These are phyloP conservation scores for Drosophila rubida DNA, from an alignment of 2,888 invertebrate genomes.

Conservation along the genomic window DNA sequence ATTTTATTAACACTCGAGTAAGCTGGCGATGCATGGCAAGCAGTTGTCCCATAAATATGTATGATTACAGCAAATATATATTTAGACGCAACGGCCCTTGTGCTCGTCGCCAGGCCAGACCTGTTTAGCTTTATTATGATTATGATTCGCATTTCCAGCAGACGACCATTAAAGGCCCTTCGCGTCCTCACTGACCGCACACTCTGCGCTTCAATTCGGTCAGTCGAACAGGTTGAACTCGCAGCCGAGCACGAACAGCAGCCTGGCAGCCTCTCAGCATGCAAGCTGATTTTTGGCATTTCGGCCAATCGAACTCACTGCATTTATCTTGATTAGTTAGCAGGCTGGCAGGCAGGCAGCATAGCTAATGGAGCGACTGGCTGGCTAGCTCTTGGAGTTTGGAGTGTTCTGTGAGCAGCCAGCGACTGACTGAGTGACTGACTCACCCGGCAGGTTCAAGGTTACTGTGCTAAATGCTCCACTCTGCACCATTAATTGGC, in stretches of 20 bases:
- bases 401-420: background rate
- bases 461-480: constrained; percentile 80
- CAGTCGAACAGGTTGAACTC: constrained; percentile 73
- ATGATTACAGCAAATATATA: constrained; percentile 75
- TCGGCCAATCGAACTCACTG: constrained; percentile 52
- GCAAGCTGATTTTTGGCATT: constrained; percentile 29
- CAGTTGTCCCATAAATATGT: constrained; percentile 75
- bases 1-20: constrained; percentile 73
- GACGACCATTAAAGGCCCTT: constrained; percentile 50
- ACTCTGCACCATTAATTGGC: constrained; percentile 81
- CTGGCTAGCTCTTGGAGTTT: constrained; percentile 1
- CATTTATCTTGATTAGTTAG: constrained; percentile 77
- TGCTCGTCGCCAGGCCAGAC: constrained; percentile 27
- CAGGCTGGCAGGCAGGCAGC: constrained; percentile 19
- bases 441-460: constrained; percentile 76
- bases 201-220: constrained; percentile 72
- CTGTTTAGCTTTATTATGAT: constrained; percentile 73
- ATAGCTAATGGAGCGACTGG: constrained; percentile 29
- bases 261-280: background rate
- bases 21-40: constrained; percentile 43
- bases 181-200: background rate
- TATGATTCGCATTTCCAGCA: constrained; percentile 70
- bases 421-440: constrained; percentile 56
- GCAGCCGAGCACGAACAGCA: background rate
- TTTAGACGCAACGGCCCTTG: constrained; percentile 56